Evolutionary conservation across 2,797 vertebrate species (phyloP).

Genomic region (Phaenicophaeus curvirostris): DNA sequence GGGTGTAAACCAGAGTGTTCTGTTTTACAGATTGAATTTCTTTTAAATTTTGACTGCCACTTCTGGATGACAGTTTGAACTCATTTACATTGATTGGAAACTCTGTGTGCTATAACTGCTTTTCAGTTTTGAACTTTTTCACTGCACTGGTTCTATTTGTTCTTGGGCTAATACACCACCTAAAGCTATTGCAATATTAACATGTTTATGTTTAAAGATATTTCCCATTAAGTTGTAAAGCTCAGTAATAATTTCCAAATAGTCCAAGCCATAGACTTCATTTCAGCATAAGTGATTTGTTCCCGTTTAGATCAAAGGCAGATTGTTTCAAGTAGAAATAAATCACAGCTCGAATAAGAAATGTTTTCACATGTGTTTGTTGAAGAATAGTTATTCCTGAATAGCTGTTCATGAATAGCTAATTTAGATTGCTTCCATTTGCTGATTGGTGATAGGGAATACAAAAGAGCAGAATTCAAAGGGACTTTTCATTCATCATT

Average conservation of each 20-base stretch:
- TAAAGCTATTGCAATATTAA: neutral
- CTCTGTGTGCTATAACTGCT: neutral
- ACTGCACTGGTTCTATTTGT: neutral
- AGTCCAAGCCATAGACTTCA: neutral
- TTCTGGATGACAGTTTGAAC: neutral
- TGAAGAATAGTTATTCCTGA: conserved; percentile 8
- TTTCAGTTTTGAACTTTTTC: neutral
- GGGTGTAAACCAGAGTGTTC: neutral
- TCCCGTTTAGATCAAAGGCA: neutral
- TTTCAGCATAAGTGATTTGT: neutral
- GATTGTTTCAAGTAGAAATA: conserved; percentile 14
- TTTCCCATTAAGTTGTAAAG: neutral
- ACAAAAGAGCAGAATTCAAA: conserved; percentile 49
- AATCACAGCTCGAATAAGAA: neutral
- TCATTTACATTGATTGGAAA: neutral
- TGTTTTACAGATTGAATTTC: neutral
- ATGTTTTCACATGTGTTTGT: neutral
- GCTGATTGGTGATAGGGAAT: conserved; percentile 15
- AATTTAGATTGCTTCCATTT: conserved; percentile 31
- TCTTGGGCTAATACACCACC: neutral
- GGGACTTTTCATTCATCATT: neutral
- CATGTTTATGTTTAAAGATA: conserved; percentile 1
- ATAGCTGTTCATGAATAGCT: conserved; percentile 20
- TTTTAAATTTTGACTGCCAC: neutral
- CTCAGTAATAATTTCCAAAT: neutral